Evolutionary conservation across 92 coral and sea anemone genomes (phyloP).

Genomic region (Nematostella vectensis): DNA sequence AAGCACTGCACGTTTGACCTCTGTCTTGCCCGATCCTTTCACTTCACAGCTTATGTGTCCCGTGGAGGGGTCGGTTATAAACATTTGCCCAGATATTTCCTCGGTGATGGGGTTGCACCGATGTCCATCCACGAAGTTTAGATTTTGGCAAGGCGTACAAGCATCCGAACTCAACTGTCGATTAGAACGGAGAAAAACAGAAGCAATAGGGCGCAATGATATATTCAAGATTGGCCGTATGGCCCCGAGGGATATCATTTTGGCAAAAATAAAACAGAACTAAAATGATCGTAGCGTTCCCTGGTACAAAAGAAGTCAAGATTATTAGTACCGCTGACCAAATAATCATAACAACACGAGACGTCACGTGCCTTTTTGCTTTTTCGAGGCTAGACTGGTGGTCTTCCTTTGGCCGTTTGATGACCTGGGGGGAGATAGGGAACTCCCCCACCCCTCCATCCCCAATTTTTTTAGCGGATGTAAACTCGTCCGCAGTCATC

Average conservation of each 20-base stretch:
- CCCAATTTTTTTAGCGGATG: too few relatives aligned
- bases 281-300: too few relatives aligned
- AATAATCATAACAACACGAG: too few relatives aligned
- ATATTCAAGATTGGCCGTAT: background rate
- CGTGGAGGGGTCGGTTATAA: conserved; percentile 67
- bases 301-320: too few relatives aligned
- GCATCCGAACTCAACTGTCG: conserved; percentile 1
- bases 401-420: too few relatives aligned
- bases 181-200: background rate
- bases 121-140: conserved; percentile 72
- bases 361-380: too few relatives aligned
- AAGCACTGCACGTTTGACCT: conserved; percentile 62
- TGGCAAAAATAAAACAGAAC: too few relatives aligned
- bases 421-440: too few relatives aligned
- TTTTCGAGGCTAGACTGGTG: too few relatives aligned
- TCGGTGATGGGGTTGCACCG: conserved; percentile 65
- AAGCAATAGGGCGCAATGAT: background rate
- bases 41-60: conserved; percentile 73
- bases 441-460: too few relatives aligned
- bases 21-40: conserved; percentile 67
- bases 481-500: too few relatives aligned
- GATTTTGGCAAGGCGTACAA: conserved; percentile 11
- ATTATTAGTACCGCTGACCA: too few relatives aligned
- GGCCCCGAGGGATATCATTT: background rate
- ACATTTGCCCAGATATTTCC: conserved; percentile 40